Base-by-base conservation (phyloP, 2,797 vertebrate genomes). In the Lycodopsis pacificus region DNA sequence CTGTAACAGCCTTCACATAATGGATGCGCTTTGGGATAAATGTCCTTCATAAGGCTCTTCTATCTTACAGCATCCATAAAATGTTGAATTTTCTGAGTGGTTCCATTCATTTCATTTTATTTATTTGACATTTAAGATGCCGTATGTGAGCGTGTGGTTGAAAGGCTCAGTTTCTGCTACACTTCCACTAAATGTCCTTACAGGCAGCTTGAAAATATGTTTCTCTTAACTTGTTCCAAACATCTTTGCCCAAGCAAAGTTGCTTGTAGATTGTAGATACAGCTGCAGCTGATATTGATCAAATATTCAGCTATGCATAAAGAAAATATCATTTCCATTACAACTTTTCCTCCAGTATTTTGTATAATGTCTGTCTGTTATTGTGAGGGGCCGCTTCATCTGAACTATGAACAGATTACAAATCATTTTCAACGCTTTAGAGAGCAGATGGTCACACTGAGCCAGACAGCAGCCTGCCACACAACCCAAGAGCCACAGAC, bases 11-110 rank as follows among this genome's bases (percentile, higher is more conserved):
- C 2, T 72, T 71, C 44, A 67, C 10, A 51, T 84, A 68, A 84
- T 78, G 72, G 80, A 74, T 81, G 65, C 62, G 49, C 73, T 73
- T 44, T 56, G 32, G 75, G 70, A 86, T 72, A 48, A 81, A 83
- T 76, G 65, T 65, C 79, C 75, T 65, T 77, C 76, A 77, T 82
- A 80, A 84, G 75, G 49, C 20, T 78, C 70, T 65, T 57, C 49
- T 54, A 40, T 58, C 80, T 81, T 57, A 20, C 40, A 54, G 58
- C 25, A 1, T 71, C 58, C n/a, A 71, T 19, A 61, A 78, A 73
- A 73, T 76, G 36, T 59, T n/a, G 17, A 54, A 48, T 74, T 62
- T 79, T 76, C 54, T 71, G 65, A 49, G 15, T 27, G 44, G 48
- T 62, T 82, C 61, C 27, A 20, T 49, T 58, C 19, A 27, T 71